Evolutionary conservation across 2,888 invertebrate species (phyloP).

Genomic region (Hipparchia sbordonii): DNA sequence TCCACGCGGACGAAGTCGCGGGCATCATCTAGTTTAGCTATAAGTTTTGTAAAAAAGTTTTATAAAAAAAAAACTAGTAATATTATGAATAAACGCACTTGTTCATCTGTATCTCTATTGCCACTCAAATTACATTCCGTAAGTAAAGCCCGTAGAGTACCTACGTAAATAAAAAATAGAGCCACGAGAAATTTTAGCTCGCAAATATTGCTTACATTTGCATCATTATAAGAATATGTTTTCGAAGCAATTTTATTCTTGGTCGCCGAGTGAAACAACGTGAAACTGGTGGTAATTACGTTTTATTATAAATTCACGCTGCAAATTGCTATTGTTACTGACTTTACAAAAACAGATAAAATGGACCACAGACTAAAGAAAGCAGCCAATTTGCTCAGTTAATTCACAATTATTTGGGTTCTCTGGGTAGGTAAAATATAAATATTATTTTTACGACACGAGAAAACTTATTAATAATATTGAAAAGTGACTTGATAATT

Average conservation of each 20-base stretch:
- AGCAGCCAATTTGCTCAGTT: not conserved
- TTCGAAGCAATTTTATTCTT: conserved; percentile 20
- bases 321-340: conserved; percentile 27
- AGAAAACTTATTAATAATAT: not conserved
- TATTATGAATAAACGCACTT: too few relatives aligned
- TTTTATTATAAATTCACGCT: conserved; percentile 27
- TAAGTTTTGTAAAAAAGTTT: too few relatives aligned
- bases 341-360: conserved; percentile 21
- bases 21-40: too few relatives aligned
- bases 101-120: too few relatives aligned
- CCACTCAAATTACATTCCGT: too few relatives aligned
- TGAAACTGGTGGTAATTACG: conserved; percentile 24
- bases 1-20: too few relatives aligned
- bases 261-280: conserved; percentile 19
- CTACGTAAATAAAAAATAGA: not conserved
- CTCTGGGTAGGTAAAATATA: not conserved
- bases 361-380: conserved; percentile 6
- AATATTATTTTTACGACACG: not conserved
- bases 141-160: too few relatives aligned
- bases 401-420: not conserved
- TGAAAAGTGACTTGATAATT: too few relatives aligned
- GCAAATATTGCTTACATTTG: conserved; percentile 10
- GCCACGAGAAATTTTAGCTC: not conserved
- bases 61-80: too few relatives aligned
- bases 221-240: conserved; percentile 8